Evolutionary conservation across 1,140 invertebrate species (phyloP), one percentile per base, ranked within the genome.

Genomic region (Solenopsis invicta): DNA sequence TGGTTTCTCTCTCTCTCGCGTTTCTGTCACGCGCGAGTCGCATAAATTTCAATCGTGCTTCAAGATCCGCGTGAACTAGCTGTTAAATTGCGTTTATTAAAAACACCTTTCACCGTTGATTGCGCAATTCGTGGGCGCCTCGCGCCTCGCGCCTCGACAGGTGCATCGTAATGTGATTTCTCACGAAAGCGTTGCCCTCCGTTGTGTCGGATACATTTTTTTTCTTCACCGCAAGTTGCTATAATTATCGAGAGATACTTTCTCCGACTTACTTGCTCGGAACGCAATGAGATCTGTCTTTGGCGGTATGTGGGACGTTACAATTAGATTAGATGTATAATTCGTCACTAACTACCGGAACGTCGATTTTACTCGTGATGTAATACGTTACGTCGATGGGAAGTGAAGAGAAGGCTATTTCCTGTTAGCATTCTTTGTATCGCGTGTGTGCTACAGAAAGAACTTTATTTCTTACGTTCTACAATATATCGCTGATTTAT

Each of bases 321-420:
- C 75, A 90, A 90, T 90, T 90, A 89, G 71, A 87, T 90, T 89
- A 84, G 80, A 62, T 61, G 69, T 84, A n/a, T 61, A 84, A 84
- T 84, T 84, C 69, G 41, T 24, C 29, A 84, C 54, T 50, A 75
- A 84, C 69, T 37, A 84, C 69, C 80, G 80, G 67, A 74, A 82
- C 80, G 78, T 72, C 37, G 69, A 75, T 75, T 48, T 75, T 84
- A 50, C 54, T 4, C 54, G 18, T 48, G 41, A 75, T 18, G 80
- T 62, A 59, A 75, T 48, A 24, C 13, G 29, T 75, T 75, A 61
- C 80, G 29, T 84, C 56, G 45, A 21, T 37, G 29, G 54, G 69
- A 84, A 84, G 48, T 37, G 16, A 41, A 41, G 6, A 24, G 52
- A 69, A n/a, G 24, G 4, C 10, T 29, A 12, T 9, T 75, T 84